Conservation (phyloP, 2,113 vertebrate genomes). For the Grus americana region DNA sequence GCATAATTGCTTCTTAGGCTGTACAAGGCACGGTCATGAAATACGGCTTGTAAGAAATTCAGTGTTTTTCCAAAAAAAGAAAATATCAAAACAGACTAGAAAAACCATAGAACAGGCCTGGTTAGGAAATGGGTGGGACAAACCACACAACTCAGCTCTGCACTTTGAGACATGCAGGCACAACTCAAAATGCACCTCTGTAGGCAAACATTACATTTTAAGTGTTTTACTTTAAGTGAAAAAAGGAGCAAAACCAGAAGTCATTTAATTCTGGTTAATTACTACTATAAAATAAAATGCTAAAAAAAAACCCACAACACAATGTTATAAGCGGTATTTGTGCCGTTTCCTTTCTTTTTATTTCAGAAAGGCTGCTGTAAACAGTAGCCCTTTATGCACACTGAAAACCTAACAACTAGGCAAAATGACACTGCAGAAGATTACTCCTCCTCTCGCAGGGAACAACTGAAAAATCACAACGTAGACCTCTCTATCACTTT, state of each 20-base stretch:
- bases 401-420: neutral
- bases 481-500: accelerated
- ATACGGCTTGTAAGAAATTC: accelerated
- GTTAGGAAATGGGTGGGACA: neutral
- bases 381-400: neutral
- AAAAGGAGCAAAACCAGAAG: neutral
- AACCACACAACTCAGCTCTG: neutral
- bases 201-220: neutral
- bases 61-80: neutral
- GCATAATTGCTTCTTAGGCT: neutral
- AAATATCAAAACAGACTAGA: neutral
- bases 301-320: neutral
- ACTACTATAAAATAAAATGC: neutral
- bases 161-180: neutral
- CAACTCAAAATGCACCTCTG: neutral
- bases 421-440: neutral
- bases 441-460: neutral
- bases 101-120: neutral
- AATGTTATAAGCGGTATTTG: neutral
- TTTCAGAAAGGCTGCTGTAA: neutral
- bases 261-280: neutral
- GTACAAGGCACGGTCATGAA: accelerated
- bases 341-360: neutral
- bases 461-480: neutral
- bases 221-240: neutral